Percentiles rank a stretch among this genome's conserved stretches.
phyloP scores from a whole-genome alignment of 2,797 vertebrate genomes.

The Lerista edwardsae region DNA sequence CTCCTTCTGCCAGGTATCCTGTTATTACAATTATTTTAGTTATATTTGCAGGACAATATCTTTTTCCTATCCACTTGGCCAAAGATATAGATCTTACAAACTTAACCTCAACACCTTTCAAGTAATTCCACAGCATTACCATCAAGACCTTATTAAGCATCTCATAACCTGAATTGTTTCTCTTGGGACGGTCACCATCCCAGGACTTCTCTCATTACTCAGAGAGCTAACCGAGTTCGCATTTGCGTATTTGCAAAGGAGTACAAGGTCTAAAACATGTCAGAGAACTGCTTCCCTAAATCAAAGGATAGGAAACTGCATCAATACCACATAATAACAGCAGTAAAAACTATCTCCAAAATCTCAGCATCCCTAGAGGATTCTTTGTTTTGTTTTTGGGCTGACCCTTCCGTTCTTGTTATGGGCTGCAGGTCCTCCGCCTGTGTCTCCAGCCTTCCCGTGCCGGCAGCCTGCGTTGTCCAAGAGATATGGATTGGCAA shows the following conservation, averaged over 20 bases:
- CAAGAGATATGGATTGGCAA: too few species aligned
- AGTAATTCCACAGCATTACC: background rate
- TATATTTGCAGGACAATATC: background rate
- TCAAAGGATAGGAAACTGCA: slow-evolving; percentile 47
- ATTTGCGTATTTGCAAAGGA: background rate
- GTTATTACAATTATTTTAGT: background rate
- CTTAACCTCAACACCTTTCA: background rate
- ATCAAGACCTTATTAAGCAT: background rate
- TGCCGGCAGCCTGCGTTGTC: too few species aligned
- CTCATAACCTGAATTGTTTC: background rate
- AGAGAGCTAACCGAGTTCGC: background rate
- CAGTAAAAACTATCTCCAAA: background rate
- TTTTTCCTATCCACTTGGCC: background rate
- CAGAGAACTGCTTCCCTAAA: slow-evolving; percentile 44
- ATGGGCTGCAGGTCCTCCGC: too few species aligned
- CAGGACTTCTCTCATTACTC: background rate
- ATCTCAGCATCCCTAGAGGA: slow-evolving; percentile 13
- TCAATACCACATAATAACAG: background rate
- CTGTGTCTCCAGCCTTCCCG: too few species aligned
- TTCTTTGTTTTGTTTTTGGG: background rate
- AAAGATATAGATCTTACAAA: background rate
- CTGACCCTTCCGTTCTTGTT: too few species aligned
- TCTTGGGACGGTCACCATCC: background rate
- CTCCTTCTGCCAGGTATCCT: background rate
- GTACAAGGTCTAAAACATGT: background rate